Evolutionary conservation across 2,113 vertebrate species (phyloP).

Genomic region (Illadopsis cleaveri): DNA sequence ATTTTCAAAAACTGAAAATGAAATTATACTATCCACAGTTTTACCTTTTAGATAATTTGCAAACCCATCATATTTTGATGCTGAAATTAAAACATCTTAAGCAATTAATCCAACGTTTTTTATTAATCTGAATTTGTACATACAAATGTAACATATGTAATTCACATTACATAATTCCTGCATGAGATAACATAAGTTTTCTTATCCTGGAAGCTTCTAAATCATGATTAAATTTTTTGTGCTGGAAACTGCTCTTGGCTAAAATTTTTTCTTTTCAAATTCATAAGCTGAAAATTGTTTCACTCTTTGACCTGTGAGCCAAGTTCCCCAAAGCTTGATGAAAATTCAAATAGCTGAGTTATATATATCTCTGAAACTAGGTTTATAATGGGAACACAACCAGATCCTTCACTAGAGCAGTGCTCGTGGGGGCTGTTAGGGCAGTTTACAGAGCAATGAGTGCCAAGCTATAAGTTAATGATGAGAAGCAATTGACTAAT

Average conservation of each 20-base stretch:
- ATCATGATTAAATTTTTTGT: conserved; percentile 11
- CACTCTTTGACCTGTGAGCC: conserved; percentile 41
- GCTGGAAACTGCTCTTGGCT: conserved; percentile 27
- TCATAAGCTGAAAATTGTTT: conserved; percentile 42
- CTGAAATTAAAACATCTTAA: not conserved
- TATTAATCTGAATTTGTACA: not conserved
- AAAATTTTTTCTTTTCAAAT: conserved; percentile 42
- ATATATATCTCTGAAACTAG: conserved; percentile 59
- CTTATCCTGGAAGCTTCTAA: conserved; percentile 17
- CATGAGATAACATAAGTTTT: not conserved
- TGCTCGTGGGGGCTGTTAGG: conserved; percentile 49
- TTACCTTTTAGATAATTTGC: not conserved
- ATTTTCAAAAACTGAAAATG: not conserved
- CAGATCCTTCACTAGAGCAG: conserved; percentile 7
- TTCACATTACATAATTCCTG: not conserved
- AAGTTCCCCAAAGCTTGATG: conserved; percentile 62
- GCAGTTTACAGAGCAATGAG: conserved; percentile 49
- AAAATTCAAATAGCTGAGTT: conserved; percentile 68
- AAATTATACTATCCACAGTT: not conserved
- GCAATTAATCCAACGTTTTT: not conserved
- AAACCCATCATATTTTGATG: not conserved
- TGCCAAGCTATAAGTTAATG: conserved; percentile 15
- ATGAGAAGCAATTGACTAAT: conserved; percentile 40
- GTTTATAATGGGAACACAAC: conserved; percentile 54
- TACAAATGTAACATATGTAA: not conserved